These are phyloP conservation scores for Dasysyrphus tricinctus DNA, from an alignment of 2,888 invertebrate genomes.

Conservation along the genomic window DNA sequence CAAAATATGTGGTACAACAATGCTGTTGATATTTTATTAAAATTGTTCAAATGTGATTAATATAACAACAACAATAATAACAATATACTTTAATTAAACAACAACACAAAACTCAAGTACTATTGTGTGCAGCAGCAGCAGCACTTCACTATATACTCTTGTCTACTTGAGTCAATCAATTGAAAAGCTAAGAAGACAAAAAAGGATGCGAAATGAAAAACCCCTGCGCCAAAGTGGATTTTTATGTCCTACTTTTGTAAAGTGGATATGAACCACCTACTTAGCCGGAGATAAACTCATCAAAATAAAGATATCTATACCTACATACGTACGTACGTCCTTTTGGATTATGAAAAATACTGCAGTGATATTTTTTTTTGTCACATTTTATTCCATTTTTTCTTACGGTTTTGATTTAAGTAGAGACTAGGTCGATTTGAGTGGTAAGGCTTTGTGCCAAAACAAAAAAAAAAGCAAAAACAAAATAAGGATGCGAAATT, in stretches of 20 bases:
- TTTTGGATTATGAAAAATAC: slow-evolving; percentile 64
- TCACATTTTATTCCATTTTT: neutral
- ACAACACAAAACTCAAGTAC: slow-evolving; percentile 27
- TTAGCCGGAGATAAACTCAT: slow-evolving; percentile 54
- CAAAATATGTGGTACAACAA: slow-evolving; percentile 20
- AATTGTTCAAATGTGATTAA: slow-evolving; percentile 10
- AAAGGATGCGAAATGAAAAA: slow-evolving; percentile 30
- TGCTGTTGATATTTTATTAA: neutral
- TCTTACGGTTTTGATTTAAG: slow-evolving; percentile 6
- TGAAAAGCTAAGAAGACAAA: slow-evolving; percentile 17
- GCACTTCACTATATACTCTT: neutral
- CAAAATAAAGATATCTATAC: slow-evolving; percentile 23
- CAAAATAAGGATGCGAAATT: slow-evolving; percentile 1
- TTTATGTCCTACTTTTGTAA: slow-evolving; percentile 52
- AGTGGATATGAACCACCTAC: slow-evolving; percentile 53
- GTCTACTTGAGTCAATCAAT: slow-evolving; percentile 45
- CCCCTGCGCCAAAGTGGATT: slow-evolving; percentile 36
- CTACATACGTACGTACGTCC: neutral
- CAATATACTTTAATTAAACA: slow-evolving; percentile 48
- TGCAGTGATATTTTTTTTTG: slow-evolving; percentile 45
- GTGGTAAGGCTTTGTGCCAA: slow-evolving; percentile 25
- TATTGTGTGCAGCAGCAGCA: neutral
- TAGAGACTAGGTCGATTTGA: slow-evolving; percentile 23
- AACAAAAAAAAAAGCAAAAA: neutral
- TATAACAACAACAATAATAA: neutral